These are phyloP conservation scores for Microplitis mediator DNA, from an alignment of 1,140 invertebrate species.

Conservation along the genomic window DNA sequence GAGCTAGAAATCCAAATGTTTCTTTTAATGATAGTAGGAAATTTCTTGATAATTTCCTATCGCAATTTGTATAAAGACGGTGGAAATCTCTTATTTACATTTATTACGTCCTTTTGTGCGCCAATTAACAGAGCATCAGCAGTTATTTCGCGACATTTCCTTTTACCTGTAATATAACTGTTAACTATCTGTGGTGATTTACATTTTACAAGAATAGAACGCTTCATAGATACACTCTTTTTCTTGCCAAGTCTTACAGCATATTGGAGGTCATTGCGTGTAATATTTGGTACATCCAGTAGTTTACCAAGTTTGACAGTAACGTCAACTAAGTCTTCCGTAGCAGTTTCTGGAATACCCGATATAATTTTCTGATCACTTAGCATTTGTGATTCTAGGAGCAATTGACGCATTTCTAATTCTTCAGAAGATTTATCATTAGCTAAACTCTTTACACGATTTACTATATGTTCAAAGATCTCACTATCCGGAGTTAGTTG, in stretches of 20 bases:
- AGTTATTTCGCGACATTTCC: not conserved
- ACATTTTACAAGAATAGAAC: not conserved
- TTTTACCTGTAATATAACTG: not conserved
- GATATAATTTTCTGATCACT: not conserved
- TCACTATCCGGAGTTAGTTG: not conserved
- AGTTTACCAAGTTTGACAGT: not conserved
- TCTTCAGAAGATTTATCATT: not conserved
- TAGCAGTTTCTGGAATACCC: not conserved
- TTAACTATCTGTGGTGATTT: not conserved
- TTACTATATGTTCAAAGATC: not conserved
- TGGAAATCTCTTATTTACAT: not conserved
- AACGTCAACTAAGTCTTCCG: not conserved
- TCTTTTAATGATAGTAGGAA: not conserved
- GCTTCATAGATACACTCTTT: too few relatives aligned
- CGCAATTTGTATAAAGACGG: not conserved
- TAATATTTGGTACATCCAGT: not conserved
- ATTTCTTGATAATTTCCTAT: not conserved
- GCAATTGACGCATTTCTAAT: not conserved
- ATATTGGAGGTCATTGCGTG: not conserved
- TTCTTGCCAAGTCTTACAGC: not conserved
- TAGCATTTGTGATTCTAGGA: not conserved
- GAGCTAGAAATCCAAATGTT: not conserved
- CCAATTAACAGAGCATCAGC: not conserved
- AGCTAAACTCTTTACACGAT: not conserved
- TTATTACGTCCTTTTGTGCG: too few relatives aligned